These are phyloP conservation scores for Miichthys miiuy DNA, from an alignment of 2,797 vertebrate species.

Conservation along the genomic window DNA sequence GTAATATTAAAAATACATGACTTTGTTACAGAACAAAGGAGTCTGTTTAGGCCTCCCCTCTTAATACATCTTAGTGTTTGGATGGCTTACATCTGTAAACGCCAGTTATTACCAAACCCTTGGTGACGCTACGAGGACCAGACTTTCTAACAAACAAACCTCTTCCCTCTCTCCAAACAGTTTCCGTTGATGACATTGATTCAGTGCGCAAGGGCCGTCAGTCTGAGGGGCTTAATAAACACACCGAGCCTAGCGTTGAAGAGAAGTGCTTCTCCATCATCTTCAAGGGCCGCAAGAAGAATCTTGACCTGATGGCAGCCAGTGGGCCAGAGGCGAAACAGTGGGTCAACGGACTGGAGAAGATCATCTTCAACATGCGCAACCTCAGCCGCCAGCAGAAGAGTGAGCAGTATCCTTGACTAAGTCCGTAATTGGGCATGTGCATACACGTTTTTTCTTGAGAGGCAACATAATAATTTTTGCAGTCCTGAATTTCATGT, in stretches of 20 bases:
- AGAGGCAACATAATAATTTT: neutral
- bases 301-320: constrained; percentile 91
- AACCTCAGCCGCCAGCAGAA: constrained; percentile 90
- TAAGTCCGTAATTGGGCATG: neutral
- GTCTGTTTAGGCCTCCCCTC: neutral
- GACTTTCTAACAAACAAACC: constrained; percentile 9
- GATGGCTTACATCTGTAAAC: neutral
- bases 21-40: neutral
- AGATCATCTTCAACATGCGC: constrained; percentile 88
- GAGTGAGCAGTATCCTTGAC: constrained; percentile 96
- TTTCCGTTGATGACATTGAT: constrained; percentile 93
- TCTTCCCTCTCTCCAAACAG: constrained; percentile 75
- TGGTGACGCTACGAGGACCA: neutral
- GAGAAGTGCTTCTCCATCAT: constrained; percentile 94
- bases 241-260: constrained; percentile 83
- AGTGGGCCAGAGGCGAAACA: constrained; percentile 81
- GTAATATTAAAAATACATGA: neutral
- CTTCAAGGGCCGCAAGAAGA: constrained; percentile 91
- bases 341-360: constrained; percentile 90
- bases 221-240: constrained; percentile 93
- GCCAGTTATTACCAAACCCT: neutral
- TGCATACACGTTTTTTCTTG: neutral
- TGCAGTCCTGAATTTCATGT: neutral
- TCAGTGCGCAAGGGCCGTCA: constrained; percentile 92
- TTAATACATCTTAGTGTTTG: neutral